These are phyloP conservation scores for Leucophenga maculata DNA, from an alignment of 2,888 invertebrate genomes.

Conservation along the genomic window DNA sequence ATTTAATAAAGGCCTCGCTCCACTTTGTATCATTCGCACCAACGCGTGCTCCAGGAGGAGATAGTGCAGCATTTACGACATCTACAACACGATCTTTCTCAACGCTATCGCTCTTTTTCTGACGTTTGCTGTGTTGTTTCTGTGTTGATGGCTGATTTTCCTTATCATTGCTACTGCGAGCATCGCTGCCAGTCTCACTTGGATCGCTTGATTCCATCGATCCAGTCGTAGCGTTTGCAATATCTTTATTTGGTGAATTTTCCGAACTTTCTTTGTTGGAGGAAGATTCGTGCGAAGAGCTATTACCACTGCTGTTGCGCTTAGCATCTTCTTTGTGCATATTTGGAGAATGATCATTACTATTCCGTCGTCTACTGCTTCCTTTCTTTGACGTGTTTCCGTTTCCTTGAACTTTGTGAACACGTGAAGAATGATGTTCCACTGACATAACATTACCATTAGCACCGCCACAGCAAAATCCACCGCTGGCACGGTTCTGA, in stretches of 20 bases:
- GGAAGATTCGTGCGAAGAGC: constrained; percentile 36
- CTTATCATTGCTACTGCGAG: constrained; percentile 56
- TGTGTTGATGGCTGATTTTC: constrained; percentile 57
- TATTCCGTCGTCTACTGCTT: constrained; percentile 53
- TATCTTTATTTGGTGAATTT: constrained; percentile 45
- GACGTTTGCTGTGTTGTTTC: constrained; percentile 54
- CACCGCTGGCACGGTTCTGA: constrained; percentile 41
- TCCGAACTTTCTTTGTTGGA: constrained; percentile 44
- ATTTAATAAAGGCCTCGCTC: constrained; percentile 87
- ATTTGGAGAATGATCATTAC: constrained; percentile 48
- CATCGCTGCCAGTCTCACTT: constrained; percentile 39
- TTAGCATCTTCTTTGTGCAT: constrained; percentile 46
- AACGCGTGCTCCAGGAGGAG: constrained; percentile 35
- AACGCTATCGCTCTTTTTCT: constrained; percentile 51
- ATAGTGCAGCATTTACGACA: constrained; percentile 43
- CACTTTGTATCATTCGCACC: constrained; percentile 72
- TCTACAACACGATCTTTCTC: constrained; percentile 44
- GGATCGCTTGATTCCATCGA: constrained; percentile 29
- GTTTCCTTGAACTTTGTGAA: constrained; percentile 25
- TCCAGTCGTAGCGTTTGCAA: constrained; percentile 42
- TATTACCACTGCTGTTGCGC: constrained; percentile 43
- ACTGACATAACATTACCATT: constrained; percentile 52
- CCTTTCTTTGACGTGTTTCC: constrained; percentile 45
- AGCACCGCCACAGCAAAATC: constrained; percentile 39
- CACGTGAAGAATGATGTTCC: constrained; percentile 48